Percentiles rank a stretch among this genome's conserved stretches.
These are phyloP conservation scores for rat (Rattus norvegicus) DNA, from an alignment of 2,113 vertebrate species.

Conservation along the genomic window DNA sequence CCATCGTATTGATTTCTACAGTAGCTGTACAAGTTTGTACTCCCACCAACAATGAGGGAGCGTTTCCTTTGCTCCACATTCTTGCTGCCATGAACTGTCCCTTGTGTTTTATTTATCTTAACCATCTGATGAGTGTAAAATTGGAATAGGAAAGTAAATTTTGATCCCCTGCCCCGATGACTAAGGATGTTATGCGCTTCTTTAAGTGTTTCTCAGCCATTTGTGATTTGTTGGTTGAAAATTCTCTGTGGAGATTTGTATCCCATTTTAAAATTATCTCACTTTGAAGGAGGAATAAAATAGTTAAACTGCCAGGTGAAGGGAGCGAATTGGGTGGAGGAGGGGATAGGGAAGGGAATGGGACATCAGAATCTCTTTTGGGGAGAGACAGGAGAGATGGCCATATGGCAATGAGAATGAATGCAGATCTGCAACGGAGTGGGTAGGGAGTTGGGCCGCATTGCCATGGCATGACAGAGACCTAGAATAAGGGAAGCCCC, in stretches of 20 bases:
- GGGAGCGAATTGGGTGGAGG: too few relatives aligned
- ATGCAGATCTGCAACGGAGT: too few relatives aligned
- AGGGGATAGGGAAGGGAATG: too few relatives aligned
- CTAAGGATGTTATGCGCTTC: background rate
- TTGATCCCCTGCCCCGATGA: background rate
- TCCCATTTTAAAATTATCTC: background rate
- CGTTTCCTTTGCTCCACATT: background rate
- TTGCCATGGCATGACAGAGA: too few relatives aligned
- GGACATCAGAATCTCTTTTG: too few relatives aligned
- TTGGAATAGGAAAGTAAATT: background rate
- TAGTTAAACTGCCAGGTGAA: too few relatives aligned
- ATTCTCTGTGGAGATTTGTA: background rate
- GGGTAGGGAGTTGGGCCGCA: too few relatives aligned
- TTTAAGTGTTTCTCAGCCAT: too few relatives aligned
- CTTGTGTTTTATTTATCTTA: background rate
- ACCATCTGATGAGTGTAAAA: background rate
- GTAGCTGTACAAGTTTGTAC: background rate
- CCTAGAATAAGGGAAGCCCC: too few relatives aligned
- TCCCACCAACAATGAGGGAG: background rate
- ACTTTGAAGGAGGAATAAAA: too few relatives aligned
- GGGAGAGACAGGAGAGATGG: too few relatives aligned
- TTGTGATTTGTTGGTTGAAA: background rate
- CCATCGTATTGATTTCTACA: background rate
- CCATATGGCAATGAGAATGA: too few relatives aligned
- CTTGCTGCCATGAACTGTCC: background rate